Percentiles rank a stretch among this genome's conserved stretches.
Conservation (phyloP, 35 echinoderm and acorn worm species). For the Hemicentrotus pulcherrimus region DNA sequence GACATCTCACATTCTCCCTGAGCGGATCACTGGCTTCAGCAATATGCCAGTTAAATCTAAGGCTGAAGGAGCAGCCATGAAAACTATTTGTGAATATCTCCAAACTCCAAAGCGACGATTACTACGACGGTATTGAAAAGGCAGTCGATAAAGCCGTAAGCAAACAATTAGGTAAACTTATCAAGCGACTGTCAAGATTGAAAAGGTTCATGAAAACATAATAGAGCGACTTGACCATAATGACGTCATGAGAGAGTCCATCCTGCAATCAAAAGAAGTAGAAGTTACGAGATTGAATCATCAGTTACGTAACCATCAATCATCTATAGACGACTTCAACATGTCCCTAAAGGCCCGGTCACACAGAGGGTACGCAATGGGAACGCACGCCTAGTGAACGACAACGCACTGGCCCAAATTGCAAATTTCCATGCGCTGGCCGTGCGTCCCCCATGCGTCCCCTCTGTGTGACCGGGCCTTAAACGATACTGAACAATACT, state of each 20-base stretch:
- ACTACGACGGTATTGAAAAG: background rate
- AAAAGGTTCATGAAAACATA: background rate
- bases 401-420: no score
- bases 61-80: background rate
- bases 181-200: background rate
- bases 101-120: background rate
- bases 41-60: background rate
- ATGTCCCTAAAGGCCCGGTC: no score
- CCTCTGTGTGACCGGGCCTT: no score
- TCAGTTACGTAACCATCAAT: no score
- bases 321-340: no score
- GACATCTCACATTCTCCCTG: no score
- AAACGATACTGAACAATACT: background rate
- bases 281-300: background rate
- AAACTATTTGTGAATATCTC: background rate
- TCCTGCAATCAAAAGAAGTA: background rate
- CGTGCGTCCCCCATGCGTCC: no score
- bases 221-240: background rate
- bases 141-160: background rate
- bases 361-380: no score
- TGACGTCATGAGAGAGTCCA: background rate
- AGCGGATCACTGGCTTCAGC: no score
- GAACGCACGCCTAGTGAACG: no score
- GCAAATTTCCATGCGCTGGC: no score
- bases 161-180: background rate